Percentiles rank a stretch among this genome's conserved stretches.
Conservation (phyloP, 2,888 invertebrate genomes). For the Brachyopa scutellaris region DNA sequence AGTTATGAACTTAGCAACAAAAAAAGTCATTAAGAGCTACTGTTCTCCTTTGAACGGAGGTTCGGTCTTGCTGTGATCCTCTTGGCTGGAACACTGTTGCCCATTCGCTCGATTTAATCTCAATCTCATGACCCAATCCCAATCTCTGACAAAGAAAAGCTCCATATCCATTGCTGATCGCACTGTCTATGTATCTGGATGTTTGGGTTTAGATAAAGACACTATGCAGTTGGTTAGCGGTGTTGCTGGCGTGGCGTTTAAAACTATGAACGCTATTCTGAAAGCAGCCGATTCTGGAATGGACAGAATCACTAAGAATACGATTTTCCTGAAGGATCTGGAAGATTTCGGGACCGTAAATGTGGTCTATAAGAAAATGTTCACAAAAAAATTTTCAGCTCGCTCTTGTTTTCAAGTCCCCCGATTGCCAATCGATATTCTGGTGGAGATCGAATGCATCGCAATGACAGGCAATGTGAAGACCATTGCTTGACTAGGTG, state of each 20-base stretch:
- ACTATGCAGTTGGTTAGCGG: conserved; percentile 88
- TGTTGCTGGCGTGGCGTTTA: conserved; percentile 89
- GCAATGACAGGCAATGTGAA: conserved; percentile 88
- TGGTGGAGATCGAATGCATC: conserved; percentile 93
- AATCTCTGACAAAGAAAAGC: too few relatives aligned
- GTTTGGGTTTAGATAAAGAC: conserved; percentile 89
- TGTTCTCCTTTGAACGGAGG: too few relatives aligned
- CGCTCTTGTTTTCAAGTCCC: conserved; percentile 93
- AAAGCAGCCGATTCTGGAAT: conserved; percentile 88
- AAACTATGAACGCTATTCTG: conserved; percentile 90
- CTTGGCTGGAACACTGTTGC: too few relatives aligned
- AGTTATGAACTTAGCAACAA: too few relatives aligned
- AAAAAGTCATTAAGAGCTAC: too few relatives aligned
- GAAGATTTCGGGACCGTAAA: conserved; percentile 92
- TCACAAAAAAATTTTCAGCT: conserved; percentile 89
- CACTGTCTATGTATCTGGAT: conserved; percentile 93
- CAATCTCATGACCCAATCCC: too few relatives aligned
- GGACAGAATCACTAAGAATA: conserved; percentile 92
- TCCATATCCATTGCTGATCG: conserved; percentile 90
- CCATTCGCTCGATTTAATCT: too few relatives aligned
- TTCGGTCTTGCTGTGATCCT: too few relatives aligned
- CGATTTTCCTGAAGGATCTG: conserved; percentile 91
- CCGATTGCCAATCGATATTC: conserved; percentile 89
- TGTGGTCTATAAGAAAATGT: conserved; percentile 91
- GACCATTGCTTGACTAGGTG: conserved; percentile 76